Evolutionary conservation across 2,113 vertebrate species (phyloP).

Genomic region (Holacanthus passer): DNA sequence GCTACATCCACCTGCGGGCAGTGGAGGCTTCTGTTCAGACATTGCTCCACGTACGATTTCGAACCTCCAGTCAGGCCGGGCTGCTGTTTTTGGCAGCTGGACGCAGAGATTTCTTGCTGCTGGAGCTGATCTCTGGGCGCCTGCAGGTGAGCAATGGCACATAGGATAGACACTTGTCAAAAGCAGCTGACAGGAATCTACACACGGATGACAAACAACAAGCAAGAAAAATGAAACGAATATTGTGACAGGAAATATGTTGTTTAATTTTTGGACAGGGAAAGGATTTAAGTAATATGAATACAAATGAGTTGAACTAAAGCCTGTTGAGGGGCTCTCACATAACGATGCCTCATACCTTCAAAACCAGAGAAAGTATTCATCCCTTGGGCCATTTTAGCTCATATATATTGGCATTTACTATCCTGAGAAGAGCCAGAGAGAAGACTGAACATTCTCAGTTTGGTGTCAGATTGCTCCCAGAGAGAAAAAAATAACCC

Average conservation of each 20-base stretch:
- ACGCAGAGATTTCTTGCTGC: slow-evolving; percentile 85
- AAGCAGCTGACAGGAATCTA: neutral
- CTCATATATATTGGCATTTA: slow-evolving; percentile 45
- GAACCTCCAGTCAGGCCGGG: slow-evolving; percentile 85
- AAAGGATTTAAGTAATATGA: neutral
- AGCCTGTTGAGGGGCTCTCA: neutral
- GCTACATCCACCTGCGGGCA: slow-evolving; percentile 86
- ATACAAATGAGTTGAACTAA: slow-evolving; percentile 1
- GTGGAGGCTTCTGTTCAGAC: slow-evolving; percentile 81
- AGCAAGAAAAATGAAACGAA: neutral
- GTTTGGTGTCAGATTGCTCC: slow-evolving; percentile 54
- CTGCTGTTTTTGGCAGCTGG: slow-evolving; percentile 90
- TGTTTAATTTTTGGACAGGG: neutral
- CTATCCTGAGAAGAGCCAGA: slow-evolving; percentile 28
- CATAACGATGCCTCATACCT: neutral
- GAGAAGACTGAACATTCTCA: slow-evolving; percentile 23
- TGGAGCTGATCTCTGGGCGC: slow-evolving; percentile 86
- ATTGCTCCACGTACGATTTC: slow-evolving; percentile 87
- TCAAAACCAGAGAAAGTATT: slow-evolving; percentile 20
- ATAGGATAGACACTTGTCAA: neutral
- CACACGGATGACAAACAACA: neutral
- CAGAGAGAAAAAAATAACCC: slow-evolving; percentile 37
- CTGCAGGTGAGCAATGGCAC: slow-evolving; percentile 79
- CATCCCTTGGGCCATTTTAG: slow-evolving; percentile 14
- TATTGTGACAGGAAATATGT: neutral